Base-by-base conservation (phyloP, 1,140 invertebrate species). In the Hycleus phaleratus region DNA sequence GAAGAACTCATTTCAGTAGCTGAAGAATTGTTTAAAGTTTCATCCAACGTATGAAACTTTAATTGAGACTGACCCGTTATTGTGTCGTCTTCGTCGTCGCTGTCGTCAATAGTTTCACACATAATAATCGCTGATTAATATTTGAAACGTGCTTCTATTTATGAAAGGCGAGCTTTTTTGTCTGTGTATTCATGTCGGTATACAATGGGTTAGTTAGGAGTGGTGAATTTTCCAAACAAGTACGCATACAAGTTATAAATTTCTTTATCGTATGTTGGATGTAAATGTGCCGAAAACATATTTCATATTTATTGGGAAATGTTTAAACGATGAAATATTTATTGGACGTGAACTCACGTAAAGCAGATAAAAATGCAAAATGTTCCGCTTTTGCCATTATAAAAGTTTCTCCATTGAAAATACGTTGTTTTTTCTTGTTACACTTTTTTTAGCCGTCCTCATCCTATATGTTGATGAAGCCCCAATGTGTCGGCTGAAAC, bases 271-370 rank as follows among this genome's bases (percentile, higher is more conserved):
- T 38, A 7, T 32, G 32, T 18, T 18, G 32, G 7, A 45, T 53
- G 25, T 53, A 32, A 53, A 53, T 53, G 51, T 53, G 51, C 10
- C 18, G 51, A 53, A 53, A 53, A 53, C 42, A 53, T 53, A 53
- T 45, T 53, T 53, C 51, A 53, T 53, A 53, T 53, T 53, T 53
- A 53, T 53, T 53, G 51, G 43, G 7, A 32, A 53, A 53, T 53
- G 43, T 53, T 53, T 53, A 53, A 53, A 53, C 51, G 51, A 53
- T 53, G 51, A 53, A 53, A 53, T 53, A 53, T 53, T 53, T 53
- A 53, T 53, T 53, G 51, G 46, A 53, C 51, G 51, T 53, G 51
- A 53, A 53, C 51, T 45, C 51, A 53, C 51, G 43, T 53, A 53
- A 53, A 53, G 42, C 46, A 53, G 51, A 53, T 53, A 53, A 53